Evolutionary conservation across 2,888 invertebrate species (phyloP), one percentile per base, ranked within the genome.

Genomic region (Eupelmus urozonus): DNA sequence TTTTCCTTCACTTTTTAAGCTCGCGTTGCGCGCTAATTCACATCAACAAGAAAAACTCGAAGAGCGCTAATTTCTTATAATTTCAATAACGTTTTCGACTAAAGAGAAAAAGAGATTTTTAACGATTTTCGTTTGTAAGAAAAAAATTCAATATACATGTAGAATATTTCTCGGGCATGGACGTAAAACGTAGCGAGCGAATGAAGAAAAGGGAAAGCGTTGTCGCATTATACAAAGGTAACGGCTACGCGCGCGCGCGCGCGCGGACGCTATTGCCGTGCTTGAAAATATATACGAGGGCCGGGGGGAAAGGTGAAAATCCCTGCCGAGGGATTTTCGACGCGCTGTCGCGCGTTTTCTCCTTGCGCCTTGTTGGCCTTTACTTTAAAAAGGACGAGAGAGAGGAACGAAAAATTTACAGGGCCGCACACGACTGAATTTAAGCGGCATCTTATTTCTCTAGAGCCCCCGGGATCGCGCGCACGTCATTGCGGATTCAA

Each of bases 371-470:
- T 60, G n/a, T 59, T n/a, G 16, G 16, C 62, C 27, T 51, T 62
- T 34, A 18, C 13, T 51, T 59, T 13, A 45, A 62, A 60, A 55
- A 60, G 40, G 2, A 16, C 18, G 42, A 40, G 49, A 25, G 59
- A 27, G 49, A 27, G 57, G 20, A 16, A 55, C 4, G 13, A 66
- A 74, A 66, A 74, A 59, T 66, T 65, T 66, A 42, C 65, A 66
- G 49, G 55, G 27, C 29, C 0, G 29, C 42, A 18, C 49, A 34
- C 34, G 49, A 59, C 55, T 74, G 74, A 74, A 66, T 74, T 74
- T 74, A 66, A 74, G 63, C 66, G 59, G 66, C 74, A 63, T 49
- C 74, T 74, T 74, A 74, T 66, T 57, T 74, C 66, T 59, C 59
- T 29, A 49, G 49, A 72, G 72, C 63, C 53, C 63, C n/a, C 40